Conservation (phyloP, 2,797 vertebrate genomes). For the Pogoniulus pusillus region DNA sequence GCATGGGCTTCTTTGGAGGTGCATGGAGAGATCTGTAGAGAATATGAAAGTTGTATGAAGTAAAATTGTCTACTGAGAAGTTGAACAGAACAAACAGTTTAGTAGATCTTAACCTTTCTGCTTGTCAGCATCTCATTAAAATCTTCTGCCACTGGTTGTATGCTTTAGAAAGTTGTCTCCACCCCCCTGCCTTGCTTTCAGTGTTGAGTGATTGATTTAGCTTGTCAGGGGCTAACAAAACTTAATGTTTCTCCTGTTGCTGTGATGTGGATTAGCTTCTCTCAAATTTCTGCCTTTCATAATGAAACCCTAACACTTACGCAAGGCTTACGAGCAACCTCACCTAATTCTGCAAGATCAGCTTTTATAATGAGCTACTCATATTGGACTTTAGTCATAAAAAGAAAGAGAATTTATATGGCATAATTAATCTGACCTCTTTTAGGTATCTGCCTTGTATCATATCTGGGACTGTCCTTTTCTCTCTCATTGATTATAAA, state of each 20-base stretch:
- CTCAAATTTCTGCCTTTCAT: conserved; percentile 2
- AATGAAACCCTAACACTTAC: neutral
- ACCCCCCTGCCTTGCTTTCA: neutral
- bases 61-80: neutral
- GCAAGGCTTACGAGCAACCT: neutral
- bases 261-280: neutral
- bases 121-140: neutral
- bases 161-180: neutral
- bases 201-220: neutral
- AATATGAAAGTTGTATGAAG: neutral
- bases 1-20: neutral
- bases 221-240: neutral
- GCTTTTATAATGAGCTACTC: neutral
- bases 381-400: neutral
- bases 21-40: neutral
- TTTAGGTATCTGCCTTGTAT: neutral
- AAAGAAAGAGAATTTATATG: neutral
- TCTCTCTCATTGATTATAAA: neutral
- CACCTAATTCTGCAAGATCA: neutral
- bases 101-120: neutral
- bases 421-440: neutral
- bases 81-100: neutral
- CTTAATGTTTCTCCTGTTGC: neutral
- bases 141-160: neutral
- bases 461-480: neutral